A percentile compares a stretch with the other conserved stretches of the same genome.
phyloP scores from a whole-genome alignment of 2,113 vertebrate species.

The Bostrychus sinensis region DNA sequence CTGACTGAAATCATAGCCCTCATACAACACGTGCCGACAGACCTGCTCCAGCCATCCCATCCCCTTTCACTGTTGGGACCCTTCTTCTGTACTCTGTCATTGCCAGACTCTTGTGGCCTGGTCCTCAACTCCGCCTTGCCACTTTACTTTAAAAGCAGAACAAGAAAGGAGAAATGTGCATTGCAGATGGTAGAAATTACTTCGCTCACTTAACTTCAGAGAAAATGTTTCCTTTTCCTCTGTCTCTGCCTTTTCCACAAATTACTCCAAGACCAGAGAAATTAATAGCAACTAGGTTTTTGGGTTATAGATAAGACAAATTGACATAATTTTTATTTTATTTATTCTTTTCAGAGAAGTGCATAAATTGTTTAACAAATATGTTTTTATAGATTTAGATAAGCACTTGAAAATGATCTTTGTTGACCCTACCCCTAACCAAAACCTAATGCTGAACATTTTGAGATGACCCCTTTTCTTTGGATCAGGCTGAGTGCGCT shows the following conservation, averaged over 20 bases:
- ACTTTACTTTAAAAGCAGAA: conserved; percentile 70
- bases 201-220: conserved; percentile 74
- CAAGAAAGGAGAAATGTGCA: conserved; percentile 71
- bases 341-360: too few relatives aligned
- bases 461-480: conserved; percentile 49
- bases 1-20: conserved; percentile 2
- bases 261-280: conserved; percentile 72
- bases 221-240: conserved; percentile 39
- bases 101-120: conserved; percentile 63
- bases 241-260: conserved; percentile 66
- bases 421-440: too few relatives aligned
- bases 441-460: conserved; percentile 42
- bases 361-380: too few relatives aligned
- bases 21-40: conserved; percentile 44
- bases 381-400: too few relatives aligned
- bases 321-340: too few relatives aligned
- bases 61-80: conserved; percentile 50
- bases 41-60: conserved; percentile 37
- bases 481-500: conserved; percentile 51
- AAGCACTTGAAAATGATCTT: too few relatives aligned
- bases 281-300: conserved; percentile 61
- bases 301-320: conserved; percentile 41
- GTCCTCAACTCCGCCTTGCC: conserved; percentile 71
- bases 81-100: conserved; percentile 72
- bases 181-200: conserved; percentile 81